Evolutionary conservation across 2,797 vertebrate species (phyloP).

Genomic region (Garrulus glandarius): DNA sequence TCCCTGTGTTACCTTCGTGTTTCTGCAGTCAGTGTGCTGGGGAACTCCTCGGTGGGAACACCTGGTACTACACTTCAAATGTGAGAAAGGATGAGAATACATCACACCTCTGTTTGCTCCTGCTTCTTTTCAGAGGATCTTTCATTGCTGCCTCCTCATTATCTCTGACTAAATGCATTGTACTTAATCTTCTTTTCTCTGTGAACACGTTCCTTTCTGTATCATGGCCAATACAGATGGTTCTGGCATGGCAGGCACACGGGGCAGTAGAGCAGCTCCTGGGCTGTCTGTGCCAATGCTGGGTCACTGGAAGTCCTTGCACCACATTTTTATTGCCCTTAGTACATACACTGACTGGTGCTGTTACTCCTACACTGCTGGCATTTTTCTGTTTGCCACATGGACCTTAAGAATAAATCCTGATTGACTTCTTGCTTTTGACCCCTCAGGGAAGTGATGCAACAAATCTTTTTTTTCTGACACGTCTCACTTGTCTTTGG

Average conservation of each 20-base stretch:
- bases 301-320: neutral
- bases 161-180: neutral
- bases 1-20: neutral
- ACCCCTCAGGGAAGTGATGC: neutral
- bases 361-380: neutral
- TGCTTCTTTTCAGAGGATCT: neutral
- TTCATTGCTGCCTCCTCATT: neutral
- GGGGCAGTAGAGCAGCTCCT: neutral
- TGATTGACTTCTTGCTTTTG: neutral
- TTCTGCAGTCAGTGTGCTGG: neutral
- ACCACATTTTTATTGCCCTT: neutral
- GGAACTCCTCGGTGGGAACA: neutral
- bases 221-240: rapidly evolving
- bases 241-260: neutral
- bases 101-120: neutral
- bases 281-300: neutral
- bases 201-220: rapidly evolving
- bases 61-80: rapidly evolving
- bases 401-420: neutral
- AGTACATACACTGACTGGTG: neutral
- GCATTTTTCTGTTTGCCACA: neutral
- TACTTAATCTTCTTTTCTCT: neutral
- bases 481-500: neutral
- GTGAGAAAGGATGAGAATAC: neutral
- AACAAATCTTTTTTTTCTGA: neutral